Evolutionary conservation across 2,888 invertebrate species (phyloP), one percentile per base, ranked within the genome.

Genomic region (Tenthredo notha): DNA sequence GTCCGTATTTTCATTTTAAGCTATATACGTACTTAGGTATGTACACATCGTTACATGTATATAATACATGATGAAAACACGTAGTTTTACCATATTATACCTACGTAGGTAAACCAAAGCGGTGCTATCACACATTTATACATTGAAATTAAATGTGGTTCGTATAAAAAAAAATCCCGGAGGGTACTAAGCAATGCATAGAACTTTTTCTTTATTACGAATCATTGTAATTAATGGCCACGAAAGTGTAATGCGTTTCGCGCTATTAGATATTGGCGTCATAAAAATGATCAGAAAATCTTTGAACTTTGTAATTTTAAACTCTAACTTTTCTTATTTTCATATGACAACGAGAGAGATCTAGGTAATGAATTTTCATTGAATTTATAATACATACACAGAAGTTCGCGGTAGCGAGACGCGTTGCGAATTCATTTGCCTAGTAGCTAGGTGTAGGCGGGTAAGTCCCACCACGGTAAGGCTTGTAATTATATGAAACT

Each of bases 401-500:
- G 18, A 75, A 29, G 10, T 18, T 77, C 25, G 40, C 25, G 75
- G 75, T 50, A 74, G 25, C 47, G 29, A 47, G 50, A 29, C 37
- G 21, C 15, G 77, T 50, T 80, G 61, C 61, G 58, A 61, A 80
- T 80, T 80, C 61, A 80, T 80, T 80, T 80, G n/a, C 78, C 33
- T 37, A 50, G 78, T 18, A 77, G 15, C 29, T 77, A 50, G n/a
- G 18, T 29, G 10, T 29, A 18, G 65, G 67, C 1, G 10, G 18
- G 33, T 33, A 6, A 7, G 10, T 74, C 12, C 72, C 43, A 43
- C 21, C 25, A 61, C 21, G 37, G 40, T 50, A 33, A 54, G 40
- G 80, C 40, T 80, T 61, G 80, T 80, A 80, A 80, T 80, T 80
- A 80, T 80, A 80, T 80, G 61, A 37, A n/a, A 80, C 58, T 58